Evolutionary conservation across 1,140 invertebrate species (phyloP).

Genomic region (Melitaea cinxia): DNA sequence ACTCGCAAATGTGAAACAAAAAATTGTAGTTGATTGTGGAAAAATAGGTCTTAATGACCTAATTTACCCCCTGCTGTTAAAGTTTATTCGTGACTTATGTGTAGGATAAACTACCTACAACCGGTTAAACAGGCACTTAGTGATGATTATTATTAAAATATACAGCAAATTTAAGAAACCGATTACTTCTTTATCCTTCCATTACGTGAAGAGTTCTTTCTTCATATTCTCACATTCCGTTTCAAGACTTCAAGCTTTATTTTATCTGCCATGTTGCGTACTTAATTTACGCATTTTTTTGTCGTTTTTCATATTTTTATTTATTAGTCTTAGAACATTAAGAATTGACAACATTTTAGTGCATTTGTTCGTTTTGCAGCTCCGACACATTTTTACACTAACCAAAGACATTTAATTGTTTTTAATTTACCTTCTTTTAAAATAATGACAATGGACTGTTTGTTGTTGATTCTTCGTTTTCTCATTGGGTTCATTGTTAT

Average conservation of each 20-base stretch:
- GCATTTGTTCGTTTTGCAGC: background rate
- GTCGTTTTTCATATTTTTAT: slow-evolving; percentile 18
- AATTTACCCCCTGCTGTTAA: no score
- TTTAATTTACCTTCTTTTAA: background rate
- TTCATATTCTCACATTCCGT: slow-evolving; percentile 48
- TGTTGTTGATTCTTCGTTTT: slow-evolving; percentile 5
- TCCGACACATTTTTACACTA: background rate
- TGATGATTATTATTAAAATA: background rate
- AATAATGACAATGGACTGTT: slow-evolving; percentile 1
- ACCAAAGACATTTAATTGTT: slow-evolving; percentile 6
- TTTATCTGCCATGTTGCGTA: slow-evolving; percentile 34
- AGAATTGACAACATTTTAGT: slow-evolving; percentile 11
- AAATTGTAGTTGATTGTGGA: no score
- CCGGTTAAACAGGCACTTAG: background rate
- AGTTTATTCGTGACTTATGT: no score
- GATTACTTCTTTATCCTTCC: slow-evolving; percentile 3
- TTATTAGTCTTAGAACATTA: background rate
- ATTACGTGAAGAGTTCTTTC: slow-evolving; percentile 5
- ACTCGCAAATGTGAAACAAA: no score
- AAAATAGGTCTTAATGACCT: no score
- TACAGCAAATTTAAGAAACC: background rate
- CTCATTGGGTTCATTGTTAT: background rate
- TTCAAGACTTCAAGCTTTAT: slow-evolving; percentile 36
- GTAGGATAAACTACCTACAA: no score
- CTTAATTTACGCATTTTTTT: slow-evolving; percentile 38